Evolutionary conservation across 2,113 vertebrate species (phyloP).

Genomic region (Labeo rohita): DNA sequence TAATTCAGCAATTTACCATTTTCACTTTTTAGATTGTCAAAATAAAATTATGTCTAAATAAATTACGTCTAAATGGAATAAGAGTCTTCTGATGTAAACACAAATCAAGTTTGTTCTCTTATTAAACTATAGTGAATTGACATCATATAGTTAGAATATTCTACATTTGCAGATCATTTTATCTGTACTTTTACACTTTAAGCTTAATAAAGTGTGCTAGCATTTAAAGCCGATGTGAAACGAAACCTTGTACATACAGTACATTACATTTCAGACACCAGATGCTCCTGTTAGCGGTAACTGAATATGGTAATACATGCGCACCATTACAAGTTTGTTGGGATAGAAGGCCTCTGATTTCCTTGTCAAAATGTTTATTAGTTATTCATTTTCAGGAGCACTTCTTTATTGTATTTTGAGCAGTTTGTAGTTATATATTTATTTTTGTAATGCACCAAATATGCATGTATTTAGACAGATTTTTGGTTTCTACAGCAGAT

Average conservation of each 20-base stretch:
- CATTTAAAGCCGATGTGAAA: not conserved
- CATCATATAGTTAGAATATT: too few relatives aligned
- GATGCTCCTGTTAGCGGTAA: conserved; percentile 1
- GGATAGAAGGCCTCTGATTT: not conserved
- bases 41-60: too few relatives aligned
- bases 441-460: not conserved
- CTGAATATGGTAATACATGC: not conserved
- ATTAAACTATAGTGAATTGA: too few relatives aligned
- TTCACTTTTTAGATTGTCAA: too few relatives aligned
- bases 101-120: too few relatives aligned
- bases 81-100: too few relatives aligned
- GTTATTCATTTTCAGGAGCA: not conserved
- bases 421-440: too few relatives aligned
- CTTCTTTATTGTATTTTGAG: not conserved
- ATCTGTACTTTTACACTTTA: not conserved
- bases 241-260: not conserved
- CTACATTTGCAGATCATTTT: too few relatives aligned
- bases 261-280: not conserved
- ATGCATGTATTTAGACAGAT: not conserved
- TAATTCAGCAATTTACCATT: too few relatives aligned
- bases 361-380: not conserved
- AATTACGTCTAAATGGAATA: too few relatives aligned
- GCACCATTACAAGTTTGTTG: not conserved
- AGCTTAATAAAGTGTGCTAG: not conserved
- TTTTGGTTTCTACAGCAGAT: not conserved